These are phyloP conservation scores for Rousettus madagascariensis DNA, from an alignment of 2,797 vertebrate genomes.

Conservation along the genomic window DNA sequence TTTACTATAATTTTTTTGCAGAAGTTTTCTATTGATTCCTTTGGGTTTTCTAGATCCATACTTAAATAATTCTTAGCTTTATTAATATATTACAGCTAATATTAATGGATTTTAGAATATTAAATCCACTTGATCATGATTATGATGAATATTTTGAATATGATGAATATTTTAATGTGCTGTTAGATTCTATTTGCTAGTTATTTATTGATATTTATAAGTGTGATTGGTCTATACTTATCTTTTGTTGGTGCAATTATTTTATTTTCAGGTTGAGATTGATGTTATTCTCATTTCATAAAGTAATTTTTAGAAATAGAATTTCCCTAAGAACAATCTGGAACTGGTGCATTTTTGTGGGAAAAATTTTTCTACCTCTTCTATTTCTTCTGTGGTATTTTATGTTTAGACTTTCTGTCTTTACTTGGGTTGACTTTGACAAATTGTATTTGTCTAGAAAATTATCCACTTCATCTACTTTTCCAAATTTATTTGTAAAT, in stretches of 20 bases:
- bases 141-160: no score
- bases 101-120: not conserved
- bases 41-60: not conserved
- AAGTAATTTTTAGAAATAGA: not conserved
- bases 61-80: not conserved
- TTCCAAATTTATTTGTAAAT: not conserved
- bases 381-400: not conserved
- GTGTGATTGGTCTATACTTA: not conserved
- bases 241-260: not conserved
- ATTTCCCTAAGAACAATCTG: not conserved
- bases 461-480: not conserved
- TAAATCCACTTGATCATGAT: not conserved
- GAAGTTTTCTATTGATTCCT: not conserved
- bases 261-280: not conserved
- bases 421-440: not conserved
- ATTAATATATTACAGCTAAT: not conserved
- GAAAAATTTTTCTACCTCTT: not conserved
- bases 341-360: not conserved
- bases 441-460: slow-evolving; percentile 19
- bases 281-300: not conserved
- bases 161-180: not conserved
- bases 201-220: slow-evolving; percentile 17
- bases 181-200: not conserved
- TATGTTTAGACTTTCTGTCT: not conserved
- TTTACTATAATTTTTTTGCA: not conserved